Base-by-base conservation (phyloP, 2,797 vertebrate genomes). In the Fundulus diaphanus region DNA sequence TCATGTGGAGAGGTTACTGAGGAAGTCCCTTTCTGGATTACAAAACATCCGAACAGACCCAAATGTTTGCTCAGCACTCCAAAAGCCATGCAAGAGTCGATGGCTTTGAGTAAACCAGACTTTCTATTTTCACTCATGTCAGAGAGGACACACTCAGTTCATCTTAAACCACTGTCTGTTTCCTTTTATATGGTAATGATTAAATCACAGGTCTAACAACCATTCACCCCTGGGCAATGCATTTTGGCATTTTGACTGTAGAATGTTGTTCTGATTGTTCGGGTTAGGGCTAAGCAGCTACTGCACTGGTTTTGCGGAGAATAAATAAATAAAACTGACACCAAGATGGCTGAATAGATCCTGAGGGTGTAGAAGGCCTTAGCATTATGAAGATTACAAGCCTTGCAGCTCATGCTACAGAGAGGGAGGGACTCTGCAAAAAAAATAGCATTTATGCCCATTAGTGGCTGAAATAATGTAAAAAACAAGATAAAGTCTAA, bases 1-100 rank as follows among this genome's bases (percentile, higher is more conserved):
- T 79, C 27, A 51, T 20, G 22, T 33, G 54, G 44, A 24, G 7
- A 49, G 48, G 70, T 46, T 2, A 59, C 68, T 82, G 81, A 89
- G 82, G 90, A 92, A 91, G 80, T 79, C 73, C 29, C 73, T 35
- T 72, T 44, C 61, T 3, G 77, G 24, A 68, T 88, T 80, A 68
- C 87, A 78, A 78, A 85, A 89, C 76, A 66, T 73, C 56, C 78
- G 68, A 44, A 68, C 74, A 74, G 24, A 74, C 67, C 37, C 27
- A 77, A 46, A 73, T 81, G 89, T 87, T 87, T 72, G 72, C 72
- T 92, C 90, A 89, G 90, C 89, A 88, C 84, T 74, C 72, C 77
- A 37, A 59, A 68, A 68, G 20, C 52, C 3, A 33, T 16, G 56
- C 49, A 56, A 42, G 44, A 67, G 83, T 72, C 18, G 74, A 74